Evolutionary conservation across 2,797 vertebrate species (phyloP).

Genomic region (Hyperoplus lanceolatus): DNA sequence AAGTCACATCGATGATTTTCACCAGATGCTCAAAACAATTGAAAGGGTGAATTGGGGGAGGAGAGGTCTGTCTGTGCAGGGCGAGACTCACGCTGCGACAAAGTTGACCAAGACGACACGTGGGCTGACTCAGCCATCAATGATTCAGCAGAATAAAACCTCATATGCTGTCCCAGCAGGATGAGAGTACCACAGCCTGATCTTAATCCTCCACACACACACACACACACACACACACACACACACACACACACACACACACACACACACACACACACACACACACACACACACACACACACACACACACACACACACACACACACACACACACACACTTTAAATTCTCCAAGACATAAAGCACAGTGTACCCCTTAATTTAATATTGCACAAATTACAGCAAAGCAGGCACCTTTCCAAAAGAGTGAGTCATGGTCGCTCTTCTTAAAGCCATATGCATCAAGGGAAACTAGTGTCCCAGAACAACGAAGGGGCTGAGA

Average conservation of each 20-base stretch:
- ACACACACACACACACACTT: conserved; percentile 34
- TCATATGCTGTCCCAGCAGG: conserved; percentile 37
- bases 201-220: conserved; percentile 39
- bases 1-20: conserved; percentile 76
- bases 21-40: conserved; percentile 85
- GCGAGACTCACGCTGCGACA: conserved; percentile 37
- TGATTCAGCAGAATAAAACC: conserved; percentile 60
- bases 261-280: conserved; percentile 28
- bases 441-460: conserved; percentile 59
- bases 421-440: conserved; percentile 59
- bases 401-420: conserved; percentile 68
- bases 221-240: conserved; percentile 36
- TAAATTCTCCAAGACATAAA: conserved; percentile 40
- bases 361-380: conserved; percentile 49
- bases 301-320: conserved; percentile 34
- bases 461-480: conserved; percentile 37
- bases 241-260: conserved; percentile 38
- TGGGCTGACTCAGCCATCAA: conserved; percentile 45
- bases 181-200: conserved; percentile 50
- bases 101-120: conserved; percentile 58
- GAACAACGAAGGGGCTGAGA: conserved; percentile 35
- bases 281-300: conserved; percentile 35
- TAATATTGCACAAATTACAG: conserved; percentile 65
- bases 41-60: conserved; percentile 78
- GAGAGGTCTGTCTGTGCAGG: conserved; percentile 72